A percentile compares a stretch with the other conserved stretches of the same genome.
Evolutionary conservation across 1,140 invertebrate species (phyloP).

Genomic region (Lordiphosa clarofinis): DNA sequence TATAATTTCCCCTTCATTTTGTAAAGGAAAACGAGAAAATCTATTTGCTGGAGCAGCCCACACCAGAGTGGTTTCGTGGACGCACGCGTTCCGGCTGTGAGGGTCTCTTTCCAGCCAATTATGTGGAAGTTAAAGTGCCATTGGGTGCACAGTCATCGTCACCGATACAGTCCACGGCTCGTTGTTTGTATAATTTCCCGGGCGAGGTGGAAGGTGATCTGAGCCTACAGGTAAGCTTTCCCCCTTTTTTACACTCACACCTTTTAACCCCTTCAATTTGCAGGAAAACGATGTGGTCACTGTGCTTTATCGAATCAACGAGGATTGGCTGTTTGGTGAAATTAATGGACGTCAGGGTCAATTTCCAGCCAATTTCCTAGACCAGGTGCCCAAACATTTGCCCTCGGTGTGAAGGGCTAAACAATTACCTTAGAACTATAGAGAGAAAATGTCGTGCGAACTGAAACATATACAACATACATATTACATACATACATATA

Average conservation of each 20-base stretch:
- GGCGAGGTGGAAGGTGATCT: slow-evolving; percentile 83
- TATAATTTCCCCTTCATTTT: no score
- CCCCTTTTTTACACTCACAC: background rate
- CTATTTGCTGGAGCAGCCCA: slow-evolving; percentile 84
- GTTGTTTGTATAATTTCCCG: slow-evolving; percentile 84
- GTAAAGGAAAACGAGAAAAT: slow-evolving; percentile 86
- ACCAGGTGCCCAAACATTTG: slow-evolving; percentile 81
- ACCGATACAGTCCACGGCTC: slow-evolving; percentile 61
- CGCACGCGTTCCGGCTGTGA: slow-evolving; percentile 82
- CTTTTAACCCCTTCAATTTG: slow-evolving; percentile 1
- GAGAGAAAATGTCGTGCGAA: slow-evolving; percentile 46
- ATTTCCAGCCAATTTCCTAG: slow-evolving; percentile 90
- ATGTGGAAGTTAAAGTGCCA: slow-evolving; percentile 88
- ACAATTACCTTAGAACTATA: slow-evolving; percentile 27
- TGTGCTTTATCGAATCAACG: slow-evolving; percentile 86
- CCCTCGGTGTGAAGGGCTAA: slow-evolving; percentile 50
- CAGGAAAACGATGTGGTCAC: slow-evolving; percentile 83
- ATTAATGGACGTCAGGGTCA: slow-evolving; percentile 85
- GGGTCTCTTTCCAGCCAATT: slow-evolving; percentile 91
- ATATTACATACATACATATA: slow-evolving; percentile 20
- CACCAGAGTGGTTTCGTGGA: slow-evolving; percentile 90
- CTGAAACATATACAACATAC: slow-evolving; percentile 60
- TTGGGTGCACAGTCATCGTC: slow-evolving; percentile 65
- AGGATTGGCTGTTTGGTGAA: slow-evolving; percentile 91
- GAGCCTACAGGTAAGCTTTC: slow-evolving; percentile 80